A percentile compares a stretch with the other conserved stretches of the same genome.
Evolutionary conservation across 2,888 invertebrate genomes (phyloP).

Genomic region (Slavum lentiscoides): DNA sequence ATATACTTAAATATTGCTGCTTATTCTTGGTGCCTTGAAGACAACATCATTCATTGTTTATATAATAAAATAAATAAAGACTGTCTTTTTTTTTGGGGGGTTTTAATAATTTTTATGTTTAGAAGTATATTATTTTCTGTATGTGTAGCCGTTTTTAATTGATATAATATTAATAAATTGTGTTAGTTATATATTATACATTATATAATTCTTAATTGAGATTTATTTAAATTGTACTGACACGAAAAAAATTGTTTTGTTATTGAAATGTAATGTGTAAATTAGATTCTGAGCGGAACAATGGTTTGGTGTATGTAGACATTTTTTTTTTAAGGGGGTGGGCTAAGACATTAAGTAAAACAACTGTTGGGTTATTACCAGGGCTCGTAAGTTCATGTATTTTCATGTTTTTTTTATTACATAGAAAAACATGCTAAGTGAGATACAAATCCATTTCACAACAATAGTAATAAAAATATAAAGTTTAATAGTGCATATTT

Average conservation of each 20-base stretch:
- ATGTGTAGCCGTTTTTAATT: not conserved
- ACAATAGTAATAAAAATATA: too few relatives aligned
- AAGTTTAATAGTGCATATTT: too few relatives aligned
- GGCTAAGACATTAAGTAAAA: too few relatives aligned
- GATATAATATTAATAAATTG: not conserved
- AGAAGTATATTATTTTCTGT: slow-evolving; percentile 4
- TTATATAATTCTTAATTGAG: not conserved
- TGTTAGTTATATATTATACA: not conserved
- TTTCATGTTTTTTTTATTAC: too few relatives aligned
- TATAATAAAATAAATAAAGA: slow-evolving; percentile 9
- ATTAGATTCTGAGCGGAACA: not conserved
- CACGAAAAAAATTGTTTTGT: not conserved
- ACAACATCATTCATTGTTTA: not conserved
- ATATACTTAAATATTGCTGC: not conserved
- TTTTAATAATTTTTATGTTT: not conserved
- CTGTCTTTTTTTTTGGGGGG: not conserved
- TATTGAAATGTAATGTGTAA: not conserved
- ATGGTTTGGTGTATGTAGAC: not conserved
- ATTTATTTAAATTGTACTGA: not conserved
- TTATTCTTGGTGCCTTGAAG: not conserved
- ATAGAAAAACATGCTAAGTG: too few relatives aligned
- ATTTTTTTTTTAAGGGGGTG: not conserved
- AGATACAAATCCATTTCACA: too few relatives aligned
- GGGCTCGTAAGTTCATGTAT: too few relatives aligned
- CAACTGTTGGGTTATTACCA: too few relatives aligned